Base-by-base conservation (phyloP, 2,888 invertebrate genomes). In the Cantharis lateralis region DNA sequence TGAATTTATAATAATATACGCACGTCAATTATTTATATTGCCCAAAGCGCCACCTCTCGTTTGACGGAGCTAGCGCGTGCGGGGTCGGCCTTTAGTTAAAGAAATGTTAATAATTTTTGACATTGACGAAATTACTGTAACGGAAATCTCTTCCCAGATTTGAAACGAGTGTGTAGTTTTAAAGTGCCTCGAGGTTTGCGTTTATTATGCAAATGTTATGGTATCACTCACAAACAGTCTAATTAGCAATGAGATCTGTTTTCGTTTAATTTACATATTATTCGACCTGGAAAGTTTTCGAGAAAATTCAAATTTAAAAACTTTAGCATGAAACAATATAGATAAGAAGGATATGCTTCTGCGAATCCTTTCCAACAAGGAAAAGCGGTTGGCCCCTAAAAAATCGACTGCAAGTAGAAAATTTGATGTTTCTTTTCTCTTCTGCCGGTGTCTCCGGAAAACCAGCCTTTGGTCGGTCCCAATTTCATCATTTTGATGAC, bases 241-340 rank as follows among this genome's bases (percentile, higher is more conserved):
- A 66, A 66, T 66, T 66, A 24, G 64, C 24, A 66, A 20, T 66
- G 24, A 66, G 64, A 66, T 66, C 20, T 66, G 24, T 66, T 66
- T 66, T 66, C 64, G 13, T 66, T 66, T 66, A 66, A 66, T 66
- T 66, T 66, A 66, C 64, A 66, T 66, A 66, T 66, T 66, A 66
- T 66, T 66, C 64, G 24, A 66, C 64, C 20, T 66, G 64, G 13
- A 66, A 63, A n/a, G 13, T 63, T 63, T 20, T 9, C 11, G 18
- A 10, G 9, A 66, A 20, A 1, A 11, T 66, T 18, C 3, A 66
- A 20, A 66, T 20, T 20, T 16, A 63, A 66, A 66, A 66, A 9
- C n/a, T 5, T 48, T 9, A 13, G n/a, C n/a, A 9, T 48, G 48
- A 48, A 48, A 48, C n/a, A 48, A 48, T 48, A 48, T n/a, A 7